A percentile compares a stretch with the other conserved stretches of the same genome.
These are phyloP conservation scores for Kryptolebias ocellatus DNA, from an alignment of 2,797 vertebrate genomes.

Conservation along the genomic window DNA sequence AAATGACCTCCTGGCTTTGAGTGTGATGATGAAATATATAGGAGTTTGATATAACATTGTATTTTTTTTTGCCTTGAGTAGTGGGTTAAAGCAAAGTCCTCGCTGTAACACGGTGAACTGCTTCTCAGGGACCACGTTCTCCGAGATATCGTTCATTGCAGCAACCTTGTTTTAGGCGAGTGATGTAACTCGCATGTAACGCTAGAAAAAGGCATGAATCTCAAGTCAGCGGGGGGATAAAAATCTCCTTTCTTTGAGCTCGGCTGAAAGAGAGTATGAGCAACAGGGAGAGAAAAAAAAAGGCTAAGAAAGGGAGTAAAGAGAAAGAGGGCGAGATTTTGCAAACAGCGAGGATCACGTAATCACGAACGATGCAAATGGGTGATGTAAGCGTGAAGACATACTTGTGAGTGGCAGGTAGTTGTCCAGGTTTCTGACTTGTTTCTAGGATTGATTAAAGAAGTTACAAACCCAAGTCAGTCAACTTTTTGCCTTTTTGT, in stretches of 20 bases:
- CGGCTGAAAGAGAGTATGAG: constrained; percentile 49
- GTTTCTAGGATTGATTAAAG: constrained; percentile 61
- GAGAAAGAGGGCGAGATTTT: constrained; percentile 51
- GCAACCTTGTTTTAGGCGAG: constrained; percentile 75
- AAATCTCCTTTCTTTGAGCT: constrained; percentile 75
- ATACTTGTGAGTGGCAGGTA: constrained; percentile 69
- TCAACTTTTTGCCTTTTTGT: constrained; percentile 35
- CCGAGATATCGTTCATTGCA: constrained; percentile 71
- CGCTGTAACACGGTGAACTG: constrained; percentile 58
- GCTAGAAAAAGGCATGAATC: constrained; percentile 65
- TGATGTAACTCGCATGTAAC: constrained; percentile 83
- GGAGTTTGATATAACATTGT: constrained; percentile 48
- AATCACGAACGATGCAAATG: constrained; percentile 62
- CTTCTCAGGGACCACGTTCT: constrained; percentile 67
- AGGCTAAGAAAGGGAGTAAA: constrained; percentile 24
- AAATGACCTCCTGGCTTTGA: constrained; percentile 55
- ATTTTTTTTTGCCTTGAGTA: constrained; percentile 52
- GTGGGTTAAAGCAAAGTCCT: constrained; percentile 56
- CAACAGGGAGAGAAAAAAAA: constrained; percentile 31
- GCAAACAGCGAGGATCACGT: constrained; percentile 66
- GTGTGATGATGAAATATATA: constrained; percentile 67
- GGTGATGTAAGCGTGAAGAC: constrained; percentile 78
- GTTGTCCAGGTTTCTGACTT: constrained; percentile 60
- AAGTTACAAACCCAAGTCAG: constrained; percentile 35
- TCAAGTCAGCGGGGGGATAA: constrained; percentile 70